These are phyloP conservation scores for Cottoperca gobio DNA, from an alignment of 2,797 vertebrate species.

Conservation along the genomic window DNA sequence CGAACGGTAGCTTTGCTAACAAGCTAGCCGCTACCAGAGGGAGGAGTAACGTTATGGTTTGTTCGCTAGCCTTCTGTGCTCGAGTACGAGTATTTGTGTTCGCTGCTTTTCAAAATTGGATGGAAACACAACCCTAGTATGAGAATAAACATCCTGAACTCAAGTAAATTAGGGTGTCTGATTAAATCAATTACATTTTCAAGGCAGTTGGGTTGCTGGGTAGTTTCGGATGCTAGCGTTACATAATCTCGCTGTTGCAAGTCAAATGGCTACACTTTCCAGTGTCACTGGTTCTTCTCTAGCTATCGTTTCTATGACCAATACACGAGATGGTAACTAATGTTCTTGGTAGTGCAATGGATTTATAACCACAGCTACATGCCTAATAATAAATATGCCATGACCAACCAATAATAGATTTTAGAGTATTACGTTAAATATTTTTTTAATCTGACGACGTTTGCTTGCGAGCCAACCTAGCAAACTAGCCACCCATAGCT, in stretches of 20 bases:
- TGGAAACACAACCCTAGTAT: background rate
- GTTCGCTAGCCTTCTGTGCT: constrained; percentile 52
- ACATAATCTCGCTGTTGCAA: constrained; percentile 79
- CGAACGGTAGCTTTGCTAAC: constrained; percentile 52
- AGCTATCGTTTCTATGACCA: constrained; percentile 45
- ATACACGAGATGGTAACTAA: background rate
- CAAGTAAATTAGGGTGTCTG: fast-evolving
- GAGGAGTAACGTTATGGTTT: constrained; percentile 57
- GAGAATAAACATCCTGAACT: background rate
- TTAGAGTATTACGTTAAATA: background rate
- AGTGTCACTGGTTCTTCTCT: constrained; percentile 38
- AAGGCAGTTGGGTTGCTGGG: constrained; percentile 5
- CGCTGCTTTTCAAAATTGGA: background rate
- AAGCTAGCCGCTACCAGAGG: constrained; percentile 59
- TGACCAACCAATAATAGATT: fast-evolving
- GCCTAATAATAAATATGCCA: fast-evolving
- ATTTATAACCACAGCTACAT: fast-evolving
- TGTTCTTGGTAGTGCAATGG: background rate
- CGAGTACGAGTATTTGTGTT: constrained; percentile 1
- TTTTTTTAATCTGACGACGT: constrained; percentile 43
- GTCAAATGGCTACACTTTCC: constrained; percentile 66
- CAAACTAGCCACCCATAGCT: constrained; percentile 80
- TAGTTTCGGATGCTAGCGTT: constrained; percentile 65
- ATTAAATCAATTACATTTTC: background rate
- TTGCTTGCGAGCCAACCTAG: constrained; percentile 51